Conservation (phyloP, 92 coral and sea anemone species). For the Zoanthus sociatus region DNA sequence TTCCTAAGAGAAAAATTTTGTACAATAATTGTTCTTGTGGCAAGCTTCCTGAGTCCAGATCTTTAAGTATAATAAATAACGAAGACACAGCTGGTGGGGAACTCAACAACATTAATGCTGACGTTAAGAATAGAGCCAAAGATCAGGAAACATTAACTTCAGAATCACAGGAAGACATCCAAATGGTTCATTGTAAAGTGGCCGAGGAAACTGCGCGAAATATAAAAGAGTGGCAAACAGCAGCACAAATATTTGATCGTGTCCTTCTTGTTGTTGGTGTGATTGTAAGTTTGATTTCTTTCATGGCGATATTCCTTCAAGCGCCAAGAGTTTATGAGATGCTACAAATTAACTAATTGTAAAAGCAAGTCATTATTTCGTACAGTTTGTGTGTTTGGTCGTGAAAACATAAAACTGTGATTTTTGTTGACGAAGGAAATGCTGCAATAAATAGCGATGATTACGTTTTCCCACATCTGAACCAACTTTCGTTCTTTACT, state of each 20-base stretch:
- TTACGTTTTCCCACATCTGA: no score
- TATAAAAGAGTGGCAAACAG: conserved; percentile 78
- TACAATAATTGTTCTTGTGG: conserved; percentile 29
- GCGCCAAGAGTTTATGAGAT: conserved; percentile 80
- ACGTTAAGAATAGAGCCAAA: conserved; percentile 39
- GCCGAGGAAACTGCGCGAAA: conserved; percentile 47
- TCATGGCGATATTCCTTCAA: conserved; percentile 75
- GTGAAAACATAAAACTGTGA: no score
- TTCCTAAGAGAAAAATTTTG: conserved; percentile 18
- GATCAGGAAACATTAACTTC: conserved; percentile 56
- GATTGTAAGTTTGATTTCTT: conserved; percentile 64
- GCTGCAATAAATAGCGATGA: no score
- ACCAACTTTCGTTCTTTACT: no score
- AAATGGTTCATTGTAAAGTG: not conserved
- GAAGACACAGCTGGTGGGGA: conserved; percentile 1
- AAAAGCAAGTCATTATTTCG: not conserved
- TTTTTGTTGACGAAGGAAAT: no score
- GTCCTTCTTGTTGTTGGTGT: conserved; percentile 70
- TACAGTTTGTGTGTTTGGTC: no score
- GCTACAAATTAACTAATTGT: conserved; percentile 25
- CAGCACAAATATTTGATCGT: conserved; percentile 82
- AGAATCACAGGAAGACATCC: conserved; percentile 29
- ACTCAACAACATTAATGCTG: conserved; percentile 22
- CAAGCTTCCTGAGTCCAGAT: conserved; percentile 13
- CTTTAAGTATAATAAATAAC: conserved; percentile 10